Conservation (phyloP, 2,797 vertebrate genomes). For the Amblyraja radiata region DNA sequence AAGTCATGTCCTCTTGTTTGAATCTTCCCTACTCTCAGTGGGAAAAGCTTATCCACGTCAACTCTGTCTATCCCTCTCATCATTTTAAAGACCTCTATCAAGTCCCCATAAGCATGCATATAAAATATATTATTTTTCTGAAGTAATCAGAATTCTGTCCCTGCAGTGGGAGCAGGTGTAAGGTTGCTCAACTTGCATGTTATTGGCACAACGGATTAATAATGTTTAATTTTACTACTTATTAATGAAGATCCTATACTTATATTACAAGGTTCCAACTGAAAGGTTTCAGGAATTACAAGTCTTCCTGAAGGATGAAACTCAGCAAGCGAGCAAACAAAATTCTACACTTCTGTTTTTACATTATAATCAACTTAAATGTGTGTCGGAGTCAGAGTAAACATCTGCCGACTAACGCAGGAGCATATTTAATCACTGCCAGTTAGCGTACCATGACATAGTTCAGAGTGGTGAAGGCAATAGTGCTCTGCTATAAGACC, state of each 20-base stretch:
- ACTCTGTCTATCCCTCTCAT: too few relatives aligned
- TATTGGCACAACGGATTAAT: too few relatives aligned
- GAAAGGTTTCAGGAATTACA: not conserved
- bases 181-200: too few relatives aligned
- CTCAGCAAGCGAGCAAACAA: not conserved
- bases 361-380: not conserved
- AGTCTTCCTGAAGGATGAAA: not conserved
- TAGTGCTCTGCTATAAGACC: not conserved
- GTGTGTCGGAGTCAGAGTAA: not conserved
- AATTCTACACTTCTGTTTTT: not conserved
- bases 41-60: too few relatives aligned
- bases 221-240: not conserved
- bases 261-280: not conserved
- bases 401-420: not conserved
- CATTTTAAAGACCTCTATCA: too few relatives aligned
- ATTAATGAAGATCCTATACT: not conserved
- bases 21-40: too few relatives aligned
- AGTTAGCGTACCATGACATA: not conserved
- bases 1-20: too few relatives aligned
- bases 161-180: too few relatives aligned
- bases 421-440: not conserved
- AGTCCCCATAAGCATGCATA: too few relatives aligned
- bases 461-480: not conserved
- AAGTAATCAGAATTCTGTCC: too few relatives aligned
- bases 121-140: too few relatives aligned